Conservation (phyloP, 2,797 vertebrate species). For the Enteromius viviparus region DNA sequence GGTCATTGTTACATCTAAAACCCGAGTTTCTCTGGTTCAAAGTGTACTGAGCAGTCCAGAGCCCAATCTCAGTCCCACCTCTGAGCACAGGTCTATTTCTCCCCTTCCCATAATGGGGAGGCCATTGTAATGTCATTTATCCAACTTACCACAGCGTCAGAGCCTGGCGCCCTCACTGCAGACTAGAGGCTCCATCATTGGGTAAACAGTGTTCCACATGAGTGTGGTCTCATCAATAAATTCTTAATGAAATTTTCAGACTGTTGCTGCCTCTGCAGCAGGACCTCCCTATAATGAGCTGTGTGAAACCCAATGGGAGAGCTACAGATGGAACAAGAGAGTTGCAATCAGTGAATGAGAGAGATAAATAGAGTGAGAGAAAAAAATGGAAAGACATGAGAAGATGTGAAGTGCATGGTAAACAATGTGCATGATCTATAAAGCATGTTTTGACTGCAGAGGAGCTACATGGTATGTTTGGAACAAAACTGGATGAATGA, state of each 20-base stretch:
- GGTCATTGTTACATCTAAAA: neutral
- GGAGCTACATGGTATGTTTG: neutral
- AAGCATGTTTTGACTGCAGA: slow-evolving; percentile 42
- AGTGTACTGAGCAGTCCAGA: slow-evolving; percentile 11
- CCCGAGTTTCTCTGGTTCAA: slow-evolving; percentile 10
- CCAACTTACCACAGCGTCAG: slow-evolving; percentile 57
- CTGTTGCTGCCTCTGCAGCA: slow-evolving; percentile 53
- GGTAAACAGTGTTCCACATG: slow-evolving; percentile 67
- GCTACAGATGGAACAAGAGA: slow-evolving; percentile 48
- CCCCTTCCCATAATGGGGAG: slow-evolving; percentile 38
- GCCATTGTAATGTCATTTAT: slow-evolving; percentile 62
- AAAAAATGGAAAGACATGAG: slow-evolving; percentile 29
- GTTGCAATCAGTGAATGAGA: slow-evolving; percentile 44
- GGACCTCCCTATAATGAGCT: slow-evolving; percentile 55
- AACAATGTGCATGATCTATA: slow-evolving; percentile 45
- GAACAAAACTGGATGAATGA: slow-evolving; percentile 34
- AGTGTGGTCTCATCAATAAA: slow-evolving; percentile 65
- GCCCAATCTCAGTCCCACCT: slow-evolving; percentile 11
- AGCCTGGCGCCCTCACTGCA: slow-evolving; percentile 42
- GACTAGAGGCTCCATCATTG: slow-evolving; percentile 53
- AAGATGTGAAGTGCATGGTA: slow-evolving; percentile 31
- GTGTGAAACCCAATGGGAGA: slow-evolving; percentile 49
- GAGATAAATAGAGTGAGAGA: slow-evolving; percentile 25
- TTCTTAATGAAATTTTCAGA: slow-evolving; percentile 62
- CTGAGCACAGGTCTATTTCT: slow-evolving; percentile 7